Evolutionary conservation across 2,113 vertebrate species (phyloP), one percentile per base, ranked within the genome.

Genomic region (Oreochromis niloticus): DNA sequence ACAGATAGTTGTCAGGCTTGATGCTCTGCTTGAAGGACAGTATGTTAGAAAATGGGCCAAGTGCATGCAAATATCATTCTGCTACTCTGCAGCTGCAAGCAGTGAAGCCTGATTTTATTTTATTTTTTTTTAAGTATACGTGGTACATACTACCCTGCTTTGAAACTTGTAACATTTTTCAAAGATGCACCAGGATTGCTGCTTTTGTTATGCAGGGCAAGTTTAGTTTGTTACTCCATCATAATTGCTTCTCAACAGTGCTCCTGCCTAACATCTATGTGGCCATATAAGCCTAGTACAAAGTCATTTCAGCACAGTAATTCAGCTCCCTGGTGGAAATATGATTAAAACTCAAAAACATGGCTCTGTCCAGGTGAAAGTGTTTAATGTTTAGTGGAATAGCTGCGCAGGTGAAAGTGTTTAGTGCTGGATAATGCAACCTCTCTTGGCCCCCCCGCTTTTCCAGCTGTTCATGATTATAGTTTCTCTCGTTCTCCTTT

Each of bases 371-470:
- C 94, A 95, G 89, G 91, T 95, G 93, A 93, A 88, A 95, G 91
- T 92, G 89, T 93, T 95, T 95, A 94, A 63, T 50, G 66, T 8
- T n/a, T 84, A 87, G 80, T 90, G 90, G 83, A 92, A 12, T 83
- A 85, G 90, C 89, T 19, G 83, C 34, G 34, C 94, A 95, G 94
- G 94, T 96, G 94, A 95, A 93, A 95, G 91, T 94, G 94, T 95
- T 96, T 96, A 95, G 90, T 82, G 88, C 82, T 50, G 83, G 84
- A 86, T 93, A 93, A 94, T 91, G 90, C 91, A 85, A 82, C 89
- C 90, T 94, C 78, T 84, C 36, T 22, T 82, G 88, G 87, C 89
- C 92, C 91, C 91, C 89, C 89, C 32, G 88, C 89, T 91, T 89
- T 79, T 80, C 90, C 95, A 95, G 94, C 94, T 95, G 95, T 14